phyloP scores from a whole-genome alignment of 37 sponge, comb jelly and placozoan species.

The Diacarnus erythraeanus region DNA sequence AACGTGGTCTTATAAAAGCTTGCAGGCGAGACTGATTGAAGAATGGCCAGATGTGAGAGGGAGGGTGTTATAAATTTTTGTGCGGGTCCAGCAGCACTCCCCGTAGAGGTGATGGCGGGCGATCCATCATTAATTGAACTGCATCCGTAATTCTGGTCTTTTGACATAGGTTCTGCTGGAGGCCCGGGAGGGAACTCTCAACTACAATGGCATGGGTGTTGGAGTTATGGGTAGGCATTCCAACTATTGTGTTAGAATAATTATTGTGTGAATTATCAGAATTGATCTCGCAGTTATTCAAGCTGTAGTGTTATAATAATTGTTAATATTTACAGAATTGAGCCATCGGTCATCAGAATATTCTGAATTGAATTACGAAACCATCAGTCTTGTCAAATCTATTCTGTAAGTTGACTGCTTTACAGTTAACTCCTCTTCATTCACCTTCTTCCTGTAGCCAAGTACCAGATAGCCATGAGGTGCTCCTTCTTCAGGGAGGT shows the following conservation, averaged over 20 bases:
- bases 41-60: no score
- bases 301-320: not conserved
- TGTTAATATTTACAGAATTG: slow-evolving; percentile 52
- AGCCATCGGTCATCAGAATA: slow-evolving; percentile 88
- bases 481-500: slow-evolving; percentile 91
- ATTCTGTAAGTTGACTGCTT: slow-evolving; percentile 85
- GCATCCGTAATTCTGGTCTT: not conserved
- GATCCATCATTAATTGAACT: not conserved
- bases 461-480: slow-evolving; percentile 87
- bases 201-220: slow-evolving; percentile 45
- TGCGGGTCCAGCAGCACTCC: slow-evolving; percentile 91
- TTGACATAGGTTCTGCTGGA: slow-evolving; percentile 38
- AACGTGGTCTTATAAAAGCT: no score
- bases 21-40: no score
- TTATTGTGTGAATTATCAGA: no score
- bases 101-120: slow-evolving; percentile 77
- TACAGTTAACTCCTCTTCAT: not conserved
- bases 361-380: slow-evolving; percentile 69
- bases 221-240: slow-evolving; percentile 54
- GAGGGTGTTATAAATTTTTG: slow-evolving; percentile 76
- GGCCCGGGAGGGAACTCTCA: slow-evolving; percentile 25
- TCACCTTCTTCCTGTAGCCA: not conserved
- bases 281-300: no score
- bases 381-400: slow-evolving; percentile 30
- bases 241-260: no score